Conservation (phyloP, 2,797 vertebrate genomes). For the Lutjanus argentimaculatus region DNA sequence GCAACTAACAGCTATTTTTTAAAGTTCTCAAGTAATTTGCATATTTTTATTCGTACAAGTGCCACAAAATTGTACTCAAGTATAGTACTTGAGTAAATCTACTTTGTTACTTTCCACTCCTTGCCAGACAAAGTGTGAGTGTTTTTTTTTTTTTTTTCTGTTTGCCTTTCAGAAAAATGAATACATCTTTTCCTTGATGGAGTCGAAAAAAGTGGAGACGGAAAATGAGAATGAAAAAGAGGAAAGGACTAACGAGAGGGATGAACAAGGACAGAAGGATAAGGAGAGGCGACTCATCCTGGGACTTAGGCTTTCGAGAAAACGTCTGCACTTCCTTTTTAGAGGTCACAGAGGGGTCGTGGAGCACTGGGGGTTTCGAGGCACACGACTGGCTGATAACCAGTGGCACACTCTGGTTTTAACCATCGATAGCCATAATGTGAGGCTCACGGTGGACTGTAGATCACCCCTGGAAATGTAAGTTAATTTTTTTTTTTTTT, state of each 20-base stretch:
- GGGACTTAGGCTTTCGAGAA: constrained; percentile 86
- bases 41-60: not conserved
- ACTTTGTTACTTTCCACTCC: not conserved
- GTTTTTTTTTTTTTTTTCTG: not conserved
- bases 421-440: constrained; percentile 82
- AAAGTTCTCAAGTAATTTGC: not conserved
- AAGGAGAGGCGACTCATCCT: constrained; percentile 81
- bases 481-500: constrained; percentile 61
- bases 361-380: constrained; percentile 87
- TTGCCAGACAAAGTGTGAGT: not conserved
- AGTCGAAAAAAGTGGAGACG: constrained; percentile 66
- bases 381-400: constrained; percentile 82
- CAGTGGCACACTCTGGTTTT: constrained; percentile 94
- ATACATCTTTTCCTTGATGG: constrained; percentile 90
- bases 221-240: constrained; percentile 12
- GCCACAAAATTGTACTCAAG: not conserved
- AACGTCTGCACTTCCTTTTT: constrained; percentile 90
- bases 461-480: constrained; percentile 89
- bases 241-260: constrained; percentile 16
- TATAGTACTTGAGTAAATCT: not conserved
- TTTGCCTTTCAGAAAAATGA: constrained; percentile 89
- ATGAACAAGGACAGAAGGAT: constrained; percentile 17
- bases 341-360: constrained; percentile 81
- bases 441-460: constrained; percentile 91
- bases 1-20: not conserved